Evolutionary conservation across 2,113 vertebrate species (phyloP), one percentile per base, ranked within the genome.

Genomic region (Pteruthius melanotis): DNA sequence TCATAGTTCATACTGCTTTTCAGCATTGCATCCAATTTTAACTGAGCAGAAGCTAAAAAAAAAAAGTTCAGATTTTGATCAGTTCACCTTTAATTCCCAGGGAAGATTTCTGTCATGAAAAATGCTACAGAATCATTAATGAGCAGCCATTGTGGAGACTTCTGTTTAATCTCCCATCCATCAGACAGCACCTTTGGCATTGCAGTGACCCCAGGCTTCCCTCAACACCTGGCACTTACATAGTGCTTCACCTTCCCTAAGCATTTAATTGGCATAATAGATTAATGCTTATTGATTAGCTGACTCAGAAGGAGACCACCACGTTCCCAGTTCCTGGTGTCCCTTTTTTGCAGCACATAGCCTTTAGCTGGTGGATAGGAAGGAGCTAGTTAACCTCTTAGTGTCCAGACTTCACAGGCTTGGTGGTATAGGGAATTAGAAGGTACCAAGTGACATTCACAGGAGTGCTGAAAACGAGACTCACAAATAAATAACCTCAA

Each of bases 201-300:
- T 83, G 71, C 70, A 26, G 26, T 69, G 82, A 95, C 94, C 87
- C 44, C 70, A 63, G 54, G 78, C 47, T 95, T 95, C 94, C 90
- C 90, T 86, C 92, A 95, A 88, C 83, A 95, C 95, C 87, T 83
- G 92, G 90, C 79, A 86, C 82, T 93, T 89, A 30, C 75, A 93
- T 0, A 91, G 30, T 33, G 61, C 63, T 96, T 93, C 79, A 94
- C 90, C 93, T 96, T 79, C 59, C 37, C 90, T 63, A 77, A 93
- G 68, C 59, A 70, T 82, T 93, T 97, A 93, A 96, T 93, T 94
- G 90, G 94, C 79, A 91, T 91, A 91, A 97, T 93, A 87, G 77
- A 93, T 95, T 94, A 89, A 90, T 77, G 87, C 45, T 83, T 94
- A 95, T 91, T 40, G 91, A 93, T 97, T 91, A 91, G 59, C 75